These are phyloP conservation scores for Oithona nana DNA, from an alignment of 2,888 invertebrate species.

Conservation along the genomic window DNA sequence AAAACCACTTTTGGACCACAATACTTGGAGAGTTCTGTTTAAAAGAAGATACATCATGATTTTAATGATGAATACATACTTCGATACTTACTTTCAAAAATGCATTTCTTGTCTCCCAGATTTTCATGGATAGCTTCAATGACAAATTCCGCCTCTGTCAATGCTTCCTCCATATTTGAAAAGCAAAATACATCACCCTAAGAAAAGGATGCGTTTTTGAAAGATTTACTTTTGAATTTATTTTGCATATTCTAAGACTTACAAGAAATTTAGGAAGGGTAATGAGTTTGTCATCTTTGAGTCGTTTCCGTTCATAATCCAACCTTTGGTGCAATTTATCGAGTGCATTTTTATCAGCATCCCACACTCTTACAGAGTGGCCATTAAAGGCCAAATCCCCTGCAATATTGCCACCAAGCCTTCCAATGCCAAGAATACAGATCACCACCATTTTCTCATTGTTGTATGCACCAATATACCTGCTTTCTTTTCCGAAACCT, in stretches of 20 bases:
- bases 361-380: constrained; percentile 30
- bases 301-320: constrained; percentile 27
- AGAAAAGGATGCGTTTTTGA: neutral
- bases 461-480: no score
- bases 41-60: neutral
- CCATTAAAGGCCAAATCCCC: constrained; percentile 25
- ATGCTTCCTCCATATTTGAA: constrained; percentile 28
- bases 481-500: no score
- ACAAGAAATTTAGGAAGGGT: constrained; percentile 27
- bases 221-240: neutral
- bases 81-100: neutral
- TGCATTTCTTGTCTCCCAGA: constrained; percentile 21
- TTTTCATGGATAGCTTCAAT: constrained; percentile 31
- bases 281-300: constrained; percentile 28
- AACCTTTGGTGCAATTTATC: constrained; percentile 27
- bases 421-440: constrained; percentile 30
- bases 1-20: neutral
- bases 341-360: constrained; percentile 25
- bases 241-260: constrained; percentile 21
- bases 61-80: neutral
- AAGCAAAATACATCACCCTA: neutral
- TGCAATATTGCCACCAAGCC: constrained; percentile 30
- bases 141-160: constrained; percentile 30
- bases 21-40: neutral
- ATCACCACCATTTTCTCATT: constrained; percentile 26